These are phyloP conservation scores for Sapajus apella DNA, from an alignment of 2,113 vertebrate genomes.

Conservation along the genomic window DNA sequence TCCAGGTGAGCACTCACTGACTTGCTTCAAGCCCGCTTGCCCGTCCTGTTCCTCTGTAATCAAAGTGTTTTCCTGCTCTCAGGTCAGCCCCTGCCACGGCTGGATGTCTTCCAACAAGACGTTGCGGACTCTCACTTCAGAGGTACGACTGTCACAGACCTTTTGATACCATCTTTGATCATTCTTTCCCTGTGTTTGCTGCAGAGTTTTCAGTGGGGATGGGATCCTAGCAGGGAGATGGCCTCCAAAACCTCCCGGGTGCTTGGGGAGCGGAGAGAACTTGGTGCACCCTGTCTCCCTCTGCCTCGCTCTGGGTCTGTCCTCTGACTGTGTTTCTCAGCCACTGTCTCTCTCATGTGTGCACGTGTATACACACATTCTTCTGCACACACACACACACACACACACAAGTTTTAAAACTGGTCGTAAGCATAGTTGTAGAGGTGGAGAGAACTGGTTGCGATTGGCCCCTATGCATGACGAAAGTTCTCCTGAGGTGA, in stretches of 20 bases:
- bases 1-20: conserved; percentile 79
- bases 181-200: background rate
- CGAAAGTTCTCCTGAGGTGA: background rate
- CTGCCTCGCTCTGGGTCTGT: background rate
- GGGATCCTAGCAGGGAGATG: background rate
- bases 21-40: accelerated
- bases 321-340: background rate
- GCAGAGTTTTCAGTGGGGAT: background rate
- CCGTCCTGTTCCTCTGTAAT: accelerated
- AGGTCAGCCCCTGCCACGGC: conserved; percentile 84
- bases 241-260: background rate
- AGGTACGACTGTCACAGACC: conserved; percentile 71
- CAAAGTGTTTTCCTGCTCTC: conserved; percentile 29
- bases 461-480: background rate
- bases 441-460: background rate
- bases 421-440: accelerated
- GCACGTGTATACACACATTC: background rate
- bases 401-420: background rate
- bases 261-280: background rate
- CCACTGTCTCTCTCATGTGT: background rate
- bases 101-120: conserved; percentile 87
- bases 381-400: too few relatives aligned
- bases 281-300: background rate
- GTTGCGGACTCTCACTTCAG: conserved; percentile 82
- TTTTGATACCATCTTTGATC: background rate